Percentiles rank a stretch among this genome's conserved stretches.
Conservation (phyloP, 2,888 invertebrate species). For the Mellilla xanthometata region DNA sequence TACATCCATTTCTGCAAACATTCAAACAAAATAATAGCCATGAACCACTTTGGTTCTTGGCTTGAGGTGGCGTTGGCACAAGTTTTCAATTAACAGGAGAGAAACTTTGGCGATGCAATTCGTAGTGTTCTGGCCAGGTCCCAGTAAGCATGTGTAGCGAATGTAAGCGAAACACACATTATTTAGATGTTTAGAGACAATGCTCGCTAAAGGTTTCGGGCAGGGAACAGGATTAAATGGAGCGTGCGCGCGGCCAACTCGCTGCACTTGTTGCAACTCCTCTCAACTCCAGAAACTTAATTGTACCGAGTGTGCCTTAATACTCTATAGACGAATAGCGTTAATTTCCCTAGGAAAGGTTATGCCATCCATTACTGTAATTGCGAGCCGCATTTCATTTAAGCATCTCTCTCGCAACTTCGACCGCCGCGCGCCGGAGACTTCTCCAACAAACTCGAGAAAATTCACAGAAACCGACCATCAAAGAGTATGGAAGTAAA, state of each 20-base stretch:
- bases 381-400: slow-evolving; percentile 78
- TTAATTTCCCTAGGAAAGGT: slow-evolving; percentile 70
- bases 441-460: slow-evolving; percentile 69
- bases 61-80: too few species aligned
- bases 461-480: slow-evolving; percentile 67
- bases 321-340: slow-evolving; percentile 70
- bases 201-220: slow-evolving; percentile 44
- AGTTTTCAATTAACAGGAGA: slow-evolving; percentile 57
- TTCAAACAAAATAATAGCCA: too few species aligned
- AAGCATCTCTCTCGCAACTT: slow-evolving; percentile 74
- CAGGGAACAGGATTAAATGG: slow-evolving; percentile 69
- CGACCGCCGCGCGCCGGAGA: slow-evolving; percentile 53
- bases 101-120: slow-evolving; percentile 39
- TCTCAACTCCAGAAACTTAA: slow-evolving; percentile 67
- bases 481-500: slow-evolving; percentile 71
- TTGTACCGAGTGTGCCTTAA: slow-evolving; percentile 68
- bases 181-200: slow-evolving; percentile 24
- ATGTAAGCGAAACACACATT: slow-evolving; percentile 32
- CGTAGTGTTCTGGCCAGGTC: slow-evolving; percentile 31
- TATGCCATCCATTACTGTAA: slow-evolving; percentile 79
- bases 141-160: slow-evolving; percentile 23
- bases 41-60: too few species aligned
- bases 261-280: slow-evolving; percentile 79
- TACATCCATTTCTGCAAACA: too few species aligned
- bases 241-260: slow-evolving; percentile 63